Conservation (phyloP, 2,113 vertebrate genomes). For the Zosterops lateralis region DNA sequence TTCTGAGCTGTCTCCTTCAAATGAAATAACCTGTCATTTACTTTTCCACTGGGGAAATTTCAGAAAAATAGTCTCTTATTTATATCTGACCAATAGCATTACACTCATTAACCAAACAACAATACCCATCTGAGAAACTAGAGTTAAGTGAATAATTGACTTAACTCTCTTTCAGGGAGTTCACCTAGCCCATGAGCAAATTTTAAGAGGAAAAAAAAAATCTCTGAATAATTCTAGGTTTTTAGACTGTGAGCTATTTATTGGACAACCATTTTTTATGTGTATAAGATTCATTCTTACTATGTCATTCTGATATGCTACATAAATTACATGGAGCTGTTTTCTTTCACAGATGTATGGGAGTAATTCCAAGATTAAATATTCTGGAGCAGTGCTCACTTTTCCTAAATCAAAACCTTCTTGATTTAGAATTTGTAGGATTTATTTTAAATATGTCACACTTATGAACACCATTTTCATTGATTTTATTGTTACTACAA, state of each 20-base stretch:
- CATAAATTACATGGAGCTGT: neutral
- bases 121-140: neutral
- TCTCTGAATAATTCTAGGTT: neutral
- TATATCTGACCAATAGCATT: neutral
- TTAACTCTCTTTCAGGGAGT: neutral
- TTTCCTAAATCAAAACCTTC: neutral
- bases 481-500: neutral
- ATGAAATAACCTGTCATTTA: neutral
- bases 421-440: neutral
- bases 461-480: neutral
- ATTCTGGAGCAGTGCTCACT: neutral
- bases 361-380: neutral
- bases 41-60: neutral
- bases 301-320: neutral
- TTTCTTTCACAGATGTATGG: neutral
- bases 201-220: neutral
- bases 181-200: neutral
- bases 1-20: neutral
- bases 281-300: neutral
- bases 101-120: neutral
- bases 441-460: neutral
- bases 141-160: neutral
- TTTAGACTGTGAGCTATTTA: neutral
- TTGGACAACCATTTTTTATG: neutral
- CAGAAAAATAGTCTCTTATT: neutral